Base-by-base conservation (phyloP, 2,797 vertebrate genomes). In the Phataginus tricuspis region DNA sequence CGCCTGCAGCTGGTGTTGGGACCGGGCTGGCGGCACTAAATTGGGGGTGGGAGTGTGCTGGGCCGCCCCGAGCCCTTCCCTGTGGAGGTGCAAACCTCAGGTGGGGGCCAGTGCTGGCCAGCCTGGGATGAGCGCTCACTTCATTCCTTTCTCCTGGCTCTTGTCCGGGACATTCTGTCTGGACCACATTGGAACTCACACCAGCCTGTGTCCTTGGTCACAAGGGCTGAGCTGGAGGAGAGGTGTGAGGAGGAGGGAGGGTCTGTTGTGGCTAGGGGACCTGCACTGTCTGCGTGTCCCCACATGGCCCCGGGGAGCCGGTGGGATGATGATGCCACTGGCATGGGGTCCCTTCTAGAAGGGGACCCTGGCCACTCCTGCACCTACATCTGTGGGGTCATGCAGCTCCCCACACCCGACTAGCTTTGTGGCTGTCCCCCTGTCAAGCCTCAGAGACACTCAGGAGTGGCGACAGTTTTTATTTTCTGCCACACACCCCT, bases 121-220 rank as follows among this genome's bases (percentile, higher is more conserved):
- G 11, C 45, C 45, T 45, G 0, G 1, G 0, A 16, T 4, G 0
- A 37, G 45, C 25, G 4, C 51, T 66, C 0, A 0, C 42, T 37
- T 25, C 49, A 1, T 49, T 25, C 63, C 4, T 7, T 6, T 5
- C 5, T 18, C 15, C 42, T 13, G 0, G 53, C 53, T 13, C 16
- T 72, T 16, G 39, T 25, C n/a, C 27, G 14, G 49, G 25, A 6
- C 23, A 13, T 53, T 45, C 27, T 39, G 55, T 79, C 55, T 9
- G 49, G 66, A 5, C 49, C 31, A 2, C 18, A 2, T 7, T 18
- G 7, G 63, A n/a, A 10, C 4, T 55, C 8, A 1, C 29, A 11
- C 12, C 15, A 8, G 53, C 13, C 25, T 3, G 0, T 10, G 1
- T 31, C 11, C 51, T 25, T 4, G 8, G 31, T 55, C 31, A 1